These are phyloP conservation scores for Vicugna pacos DNA, from an alignment of 2,113 vertebrate species.

Conservation along the genomic window DNA sequence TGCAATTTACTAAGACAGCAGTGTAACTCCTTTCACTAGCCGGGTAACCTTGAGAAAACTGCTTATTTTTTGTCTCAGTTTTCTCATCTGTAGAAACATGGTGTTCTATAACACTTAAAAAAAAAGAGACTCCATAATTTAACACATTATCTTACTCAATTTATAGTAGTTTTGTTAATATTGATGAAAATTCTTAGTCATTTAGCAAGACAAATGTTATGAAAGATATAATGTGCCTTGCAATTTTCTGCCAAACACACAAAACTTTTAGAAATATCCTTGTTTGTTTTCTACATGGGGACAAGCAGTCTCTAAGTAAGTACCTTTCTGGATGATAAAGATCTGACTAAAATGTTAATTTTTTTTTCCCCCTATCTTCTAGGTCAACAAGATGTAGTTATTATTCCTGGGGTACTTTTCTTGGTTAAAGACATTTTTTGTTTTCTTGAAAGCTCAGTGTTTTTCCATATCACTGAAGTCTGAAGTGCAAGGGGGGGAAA, in stretches of 20 bases:
- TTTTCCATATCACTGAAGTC: constrained; percentile 66
- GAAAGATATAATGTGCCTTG: background rate
- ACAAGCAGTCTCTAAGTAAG: background rate
- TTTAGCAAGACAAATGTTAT: background rate
- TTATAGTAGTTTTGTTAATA: background rate
- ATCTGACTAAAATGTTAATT: background rate
- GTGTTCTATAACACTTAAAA: background rate
- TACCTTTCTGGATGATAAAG: background rate
- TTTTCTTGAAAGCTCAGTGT: constrained; percentile 56
- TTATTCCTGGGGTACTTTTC: constrained; percentile 9
- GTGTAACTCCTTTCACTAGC: background rate
- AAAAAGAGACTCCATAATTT: background rate
- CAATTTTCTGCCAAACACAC: background rate
- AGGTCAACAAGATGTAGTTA: background rate
- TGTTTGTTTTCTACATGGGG: background rate
- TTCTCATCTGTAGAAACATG: background rate
- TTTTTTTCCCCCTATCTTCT: background rate
- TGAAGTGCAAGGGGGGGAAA: constrained; percentile 59
- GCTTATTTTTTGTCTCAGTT: background rate
- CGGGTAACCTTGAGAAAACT: background rate
- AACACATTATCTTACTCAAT: background rate
- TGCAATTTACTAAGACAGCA: background rate
- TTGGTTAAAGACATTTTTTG: constrained; percentile 3
- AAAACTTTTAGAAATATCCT: background rate
- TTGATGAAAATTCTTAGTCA: background rate